Percentiles rank a stretch among this genome's conserved stretches.
Conservation (phyloP, 2,113 vertebrate species). For the Epinephelus lanceolatus region DNA sequence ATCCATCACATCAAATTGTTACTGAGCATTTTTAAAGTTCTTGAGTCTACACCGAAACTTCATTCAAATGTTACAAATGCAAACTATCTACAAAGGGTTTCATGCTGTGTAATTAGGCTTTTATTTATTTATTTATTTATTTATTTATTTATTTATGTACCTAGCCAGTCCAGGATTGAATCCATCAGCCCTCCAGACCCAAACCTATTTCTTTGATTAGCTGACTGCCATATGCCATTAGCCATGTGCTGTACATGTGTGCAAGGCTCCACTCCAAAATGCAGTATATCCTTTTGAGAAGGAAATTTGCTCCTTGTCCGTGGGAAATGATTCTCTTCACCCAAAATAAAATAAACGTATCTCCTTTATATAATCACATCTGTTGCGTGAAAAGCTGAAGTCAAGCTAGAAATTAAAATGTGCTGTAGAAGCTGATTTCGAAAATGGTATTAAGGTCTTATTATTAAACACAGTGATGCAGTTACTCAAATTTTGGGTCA, state of each 20-base stretch:
- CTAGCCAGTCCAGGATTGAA: neutral
- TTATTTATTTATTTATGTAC: neutral
- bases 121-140: neutral
- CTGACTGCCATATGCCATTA: conserved; percentile 8
- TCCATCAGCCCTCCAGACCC: conserved; percentile 21
- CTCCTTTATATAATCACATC: neutral
- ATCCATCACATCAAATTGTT: too few relatives aligned
- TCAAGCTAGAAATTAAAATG: neutral
- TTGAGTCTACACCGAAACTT: too few relatives aligned
- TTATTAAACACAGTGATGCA: neutral
- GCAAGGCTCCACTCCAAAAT: neutral
- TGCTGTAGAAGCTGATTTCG: neutral
- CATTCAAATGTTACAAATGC: too few relatives aligned
- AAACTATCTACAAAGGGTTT: neutral
- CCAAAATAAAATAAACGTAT: neutral
- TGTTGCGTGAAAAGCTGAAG: neutral
- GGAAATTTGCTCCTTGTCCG: too few relatives aligned
- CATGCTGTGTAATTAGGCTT: neutral
- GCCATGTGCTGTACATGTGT: conserved; percentile 47
- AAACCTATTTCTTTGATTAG: conserved; percentile 29
- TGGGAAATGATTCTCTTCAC: too few relatives aligned
- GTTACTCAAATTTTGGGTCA: neutral
- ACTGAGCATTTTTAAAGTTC: too few relatives aligned
- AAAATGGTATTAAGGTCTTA: neutral
- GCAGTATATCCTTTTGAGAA: too few relatives aligned